phyloP scores from a whole-genome alignment of 1,140 invertebrate genomes.

The Aculops lycopersici region DNA sequence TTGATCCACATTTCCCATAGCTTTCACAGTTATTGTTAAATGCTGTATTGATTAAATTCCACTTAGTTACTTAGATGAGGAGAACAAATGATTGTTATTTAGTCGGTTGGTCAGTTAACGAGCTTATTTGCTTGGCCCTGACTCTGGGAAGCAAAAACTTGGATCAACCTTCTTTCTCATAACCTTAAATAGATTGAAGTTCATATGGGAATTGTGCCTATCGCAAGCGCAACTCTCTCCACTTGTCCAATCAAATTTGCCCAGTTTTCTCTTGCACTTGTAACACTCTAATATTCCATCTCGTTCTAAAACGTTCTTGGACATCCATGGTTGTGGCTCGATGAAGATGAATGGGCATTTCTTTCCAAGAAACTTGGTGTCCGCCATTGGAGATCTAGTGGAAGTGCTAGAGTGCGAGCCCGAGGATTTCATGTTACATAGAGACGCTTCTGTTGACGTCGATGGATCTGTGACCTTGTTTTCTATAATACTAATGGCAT shows the following conservation, averaged over 20 bases:
- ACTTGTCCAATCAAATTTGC: background rate
- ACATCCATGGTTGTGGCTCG: background rate
- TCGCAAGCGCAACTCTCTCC: background rate
- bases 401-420: no score
- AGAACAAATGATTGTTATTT: no score
- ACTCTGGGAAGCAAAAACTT: no score
- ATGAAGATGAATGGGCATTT: background rate
- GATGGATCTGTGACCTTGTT: no score
- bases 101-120: no score
- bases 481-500: background rate
- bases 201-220: background rate
- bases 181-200: background rate
- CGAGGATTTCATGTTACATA: no score
- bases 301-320: background rate
- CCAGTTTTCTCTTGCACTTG: background rate
- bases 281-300: background rate
- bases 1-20: no score
- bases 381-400: background rate
- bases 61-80: no score
- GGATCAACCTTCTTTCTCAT: background rate
- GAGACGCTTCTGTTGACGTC: no score
- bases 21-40: no score
- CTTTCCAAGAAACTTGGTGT: background rate
- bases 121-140: no score
- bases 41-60: no score